phyloP scores from a whole-genome alignment of 2,113 vertebrate genomes.

The Apistogramma diplotaenia region DNA sequence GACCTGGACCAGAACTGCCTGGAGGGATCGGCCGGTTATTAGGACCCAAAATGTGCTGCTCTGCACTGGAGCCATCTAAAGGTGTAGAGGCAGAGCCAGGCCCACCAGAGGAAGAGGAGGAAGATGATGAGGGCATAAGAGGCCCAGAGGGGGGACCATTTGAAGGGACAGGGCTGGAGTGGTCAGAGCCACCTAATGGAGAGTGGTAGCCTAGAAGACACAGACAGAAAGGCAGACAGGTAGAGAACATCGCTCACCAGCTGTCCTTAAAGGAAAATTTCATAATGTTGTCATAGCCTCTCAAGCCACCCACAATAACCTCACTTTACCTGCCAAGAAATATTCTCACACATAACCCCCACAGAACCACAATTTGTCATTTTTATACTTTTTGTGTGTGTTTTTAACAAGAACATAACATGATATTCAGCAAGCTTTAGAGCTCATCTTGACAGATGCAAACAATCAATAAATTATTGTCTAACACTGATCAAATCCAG shows the following conservation, averaged over 20 bases:
- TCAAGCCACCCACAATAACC: neutral
- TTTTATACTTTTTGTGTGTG: too few relatives aligned
- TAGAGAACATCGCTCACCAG: neutral
- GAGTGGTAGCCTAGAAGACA: slow-evolving; percentile 87
- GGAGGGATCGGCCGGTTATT: slow-evolving; percentile 74
- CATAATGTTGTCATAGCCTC: neutral
- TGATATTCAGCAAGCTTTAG: neutral
- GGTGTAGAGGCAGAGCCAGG: slow-evolving; percentile 79
- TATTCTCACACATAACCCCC: neutral
- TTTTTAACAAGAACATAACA: neutral
- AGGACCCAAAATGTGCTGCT: slow-evolving; percentile 81
- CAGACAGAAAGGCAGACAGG: neutral
- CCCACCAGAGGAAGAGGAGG: slow-evolving; percentile 68
- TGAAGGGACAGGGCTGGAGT: slow-evolving; percentile 89
- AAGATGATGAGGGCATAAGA: slow-evolving; percentile 77
- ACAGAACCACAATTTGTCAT: too few relatives aligned
- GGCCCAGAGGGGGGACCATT: slow-evolving; percentile 88
- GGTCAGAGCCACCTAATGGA: slow-evolving; percentile 89
- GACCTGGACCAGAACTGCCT: slow-evolving; percentile 51
- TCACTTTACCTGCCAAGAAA: neutral
- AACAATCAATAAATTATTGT: neutral
- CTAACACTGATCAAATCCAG: neutral
- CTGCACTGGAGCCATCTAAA: slow-evolving; percentile 76
- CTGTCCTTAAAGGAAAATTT: neutral
- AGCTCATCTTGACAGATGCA: neutral